A percentile compares a stretch with the other conserved stretches of the same genome.
Conservation (phyloP, 2,888 invertebrate species). For the Eilema griseolum region DNA sequence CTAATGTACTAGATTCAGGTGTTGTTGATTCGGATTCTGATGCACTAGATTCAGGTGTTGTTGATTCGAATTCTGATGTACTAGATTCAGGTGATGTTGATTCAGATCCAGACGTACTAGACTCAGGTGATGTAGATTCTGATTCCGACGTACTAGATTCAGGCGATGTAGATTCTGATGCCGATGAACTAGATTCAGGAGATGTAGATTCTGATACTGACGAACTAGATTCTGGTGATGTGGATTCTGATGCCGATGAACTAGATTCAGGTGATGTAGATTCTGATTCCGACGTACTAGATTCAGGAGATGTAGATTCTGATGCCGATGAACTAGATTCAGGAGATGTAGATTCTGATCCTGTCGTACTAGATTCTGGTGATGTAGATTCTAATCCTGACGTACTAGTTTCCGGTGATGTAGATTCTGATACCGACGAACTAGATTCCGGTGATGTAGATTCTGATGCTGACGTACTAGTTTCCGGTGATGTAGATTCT, state of each 20-base stretch:
- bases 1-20: background rate
- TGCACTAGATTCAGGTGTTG: background rate
- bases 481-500: background rate
- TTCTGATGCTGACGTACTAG: background rate
- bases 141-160: background rate
- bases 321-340: background rate
- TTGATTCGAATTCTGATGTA: background rate
- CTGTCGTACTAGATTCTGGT: background rate
- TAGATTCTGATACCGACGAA: background rate
- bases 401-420: background rate
- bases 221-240: background rate
- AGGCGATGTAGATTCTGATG: background rate
- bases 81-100: background rate
- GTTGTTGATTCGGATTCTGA: background rate
- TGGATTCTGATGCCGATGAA: background rate
- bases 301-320: background rate
- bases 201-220: too few species aligned
- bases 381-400: background rate
- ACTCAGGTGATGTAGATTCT: background rate
- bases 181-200: background rate
- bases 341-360: slow-evolving; percentile 5
- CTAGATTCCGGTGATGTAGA: background rate
- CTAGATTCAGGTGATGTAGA: background rate
- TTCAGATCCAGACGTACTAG: background rate
- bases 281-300: background rate